phyloP scores from a whole-genome alignment of 2,113 vertebrate genomes.

The Lophura nycthemera region DNA sequence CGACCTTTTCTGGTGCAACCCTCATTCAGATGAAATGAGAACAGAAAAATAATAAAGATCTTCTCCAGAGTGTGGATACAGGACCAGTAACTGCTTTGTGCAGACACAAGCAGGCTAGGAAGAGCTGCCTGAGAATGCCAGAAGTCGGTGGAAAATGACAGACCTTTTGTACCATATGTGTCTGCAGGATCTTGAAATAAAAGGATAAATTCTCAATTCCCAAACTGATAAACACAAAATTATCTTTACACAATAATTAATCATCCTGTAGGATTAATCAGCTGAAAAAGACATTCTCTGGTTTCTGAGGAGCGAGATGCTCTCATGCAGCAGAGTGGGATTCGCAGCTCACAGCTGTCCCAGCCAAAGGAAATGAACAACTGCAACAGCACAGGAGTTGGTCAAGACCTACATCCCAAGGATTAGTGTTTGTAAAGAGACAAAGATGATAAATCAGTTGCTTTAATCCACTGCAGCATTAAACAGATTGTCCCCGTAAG shows the following conservation, averaged over 20 bases:
- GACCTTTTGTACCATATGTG: neutral
- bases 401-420: neutral
- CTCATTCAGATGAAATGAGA: neutral
- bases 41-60: neutral
- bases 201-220: neutral
- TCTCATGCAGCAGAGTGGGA: neutral
- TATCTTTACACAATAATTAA: slow-evolving; percentile 5
- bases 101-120: neutral
- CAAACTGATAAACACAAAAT: slow-evolving; percentile 26
- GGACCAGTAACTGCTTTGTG: neutral
- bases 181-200: neutral
- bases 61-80: neutral
- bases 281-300: neutral
- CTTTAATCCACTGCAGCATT: neutral
- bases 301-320: neutral
- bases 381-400: neutral
- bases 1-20: neutral
- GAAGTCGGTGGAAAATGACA: neutral
- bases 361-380: fast-evolving
- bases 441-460: neutral
- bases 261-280: neutral
- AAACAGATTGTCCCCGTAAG: neutral
- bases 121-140: neutral
- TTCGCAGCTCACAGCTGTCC: neutral
- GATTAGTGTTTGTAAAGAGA: neutral